phyloP scores from a whole-genome alignment of 1,140 invertebrate genomes.

The Anastrepha ludens region DNA sequence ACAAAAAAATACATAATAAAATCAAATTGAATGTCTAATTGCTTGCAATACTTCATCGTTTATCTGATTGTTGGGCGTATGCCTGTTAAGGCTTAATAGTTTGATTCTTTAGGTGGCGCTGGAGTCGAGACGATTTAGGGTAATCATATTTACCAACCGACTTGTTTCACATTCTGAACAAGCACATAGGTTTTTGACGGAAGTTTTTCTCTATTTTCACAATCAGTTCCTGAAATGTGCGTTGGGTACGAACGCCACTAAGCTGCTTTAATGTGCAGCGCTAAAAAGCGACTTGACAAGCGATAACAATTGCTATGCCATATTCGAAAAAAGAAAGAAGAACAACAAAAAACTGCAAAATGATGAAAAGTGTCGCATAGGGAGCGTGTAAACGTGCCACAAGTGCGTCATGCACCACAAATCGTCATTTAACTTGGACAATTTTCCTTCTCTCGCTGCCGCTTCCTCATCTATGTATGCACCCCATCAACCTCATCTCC shows the following conservation, averaged over 20 bases:
- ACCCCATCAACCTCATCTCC: neutral
- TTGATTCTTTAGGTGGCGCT: no score
- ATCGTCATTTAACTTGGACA: conserved; percentile 31
- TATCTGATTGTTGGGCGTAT: no score
- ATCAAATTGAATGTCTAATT: no score
- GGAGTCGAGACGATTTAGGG: no score
- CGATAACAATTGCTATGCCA: conserved; percentile 46
- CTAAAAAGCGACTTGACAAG: conserved; percentile 1
- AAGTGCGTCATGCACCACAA: conserved; percentile 35
- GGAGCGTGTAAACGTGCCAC: conserved; percentile 41
- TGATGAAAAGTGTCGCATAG: conserved; percentile 30
- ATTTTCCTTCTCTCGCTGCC: neutral
- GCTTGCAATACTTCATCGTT: no score
- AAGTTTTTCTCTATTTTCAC: no score
- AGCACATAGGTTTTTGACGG: no score
- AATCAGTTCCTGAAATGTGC: neutral
- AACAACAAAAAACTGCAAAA: neutral
- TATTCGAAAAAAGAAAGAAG: neutral
- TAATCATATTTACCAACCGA: no score
- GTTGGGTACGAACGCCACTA: neutral
- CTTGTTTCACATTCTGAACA: no score
- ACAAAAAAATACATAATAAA: no score
- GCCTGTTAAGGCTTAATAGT: no score
- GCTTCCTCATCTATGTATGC: neutral
- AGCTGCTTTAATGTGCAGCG: neutral